These are phyloP conservation scores for Caracal caracal DNA, from an alignment of 2,113 vertebrate species.

Conservation along the genomic window DNA sequence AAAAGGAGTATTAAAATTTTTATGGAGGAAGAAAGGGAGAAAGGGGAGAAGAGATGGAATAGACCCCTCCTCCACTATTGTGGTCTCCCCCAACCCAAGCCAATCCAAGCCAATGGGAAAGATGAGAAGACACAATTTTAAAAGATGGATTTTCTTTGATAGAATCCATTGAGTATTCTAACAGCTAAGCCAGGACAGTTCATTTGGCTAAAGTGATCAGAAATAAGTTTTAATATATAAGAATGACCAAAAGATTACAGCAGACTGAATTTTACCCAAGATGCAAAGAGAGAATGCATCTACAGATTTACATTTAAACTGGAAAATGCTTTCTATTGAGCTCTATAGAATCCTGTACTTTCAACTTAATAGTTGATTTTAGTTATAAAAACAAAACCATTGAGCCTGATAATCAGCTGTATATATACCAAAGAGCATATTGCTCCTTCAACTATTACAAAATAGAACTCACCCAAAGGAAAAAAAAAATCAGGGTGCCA, in stretches of 20 bases:
- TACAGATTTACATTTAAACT: neutral
- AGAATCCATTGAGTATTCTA: neutral
- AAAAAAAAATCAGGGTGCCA: accelerated
- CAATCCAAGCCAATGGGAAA: accelerated
- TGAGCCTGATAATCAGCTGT: neutral
- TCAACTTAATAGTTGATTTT: neutral
- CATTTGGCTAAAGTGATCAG: neutral
- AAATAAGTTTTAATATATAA: neutral
- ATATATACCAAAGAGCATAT: neutral
- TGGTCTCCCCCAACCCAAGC: neutral
- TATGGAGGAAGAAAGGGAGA: neutral
- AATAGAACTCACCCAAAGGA: accelerated
- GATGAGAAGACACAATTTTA: neutral
- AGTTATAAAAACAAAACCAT: neutral
- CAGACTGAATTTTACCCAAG: neutral
- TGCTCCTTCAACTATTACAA: neutral
- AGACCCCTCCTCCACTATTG: neutral
- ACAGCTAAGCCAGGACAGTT: neutral
- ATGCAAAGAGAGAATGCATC: neutral
- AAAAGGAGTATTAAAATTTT: neutral
- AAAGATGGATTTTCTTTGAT: neutral
- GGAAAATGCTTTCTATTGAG: neutral
- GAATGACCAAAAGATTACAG: neutral
- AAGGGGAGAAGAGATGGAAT: neutral
- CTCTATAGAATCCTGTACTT: neutral